Evolutionary conservation across 2,113 vertebrate genomes (phyloP), one percentile per base, ranked within the genome.

Genomic region (Orycteropus afer): DNA sequence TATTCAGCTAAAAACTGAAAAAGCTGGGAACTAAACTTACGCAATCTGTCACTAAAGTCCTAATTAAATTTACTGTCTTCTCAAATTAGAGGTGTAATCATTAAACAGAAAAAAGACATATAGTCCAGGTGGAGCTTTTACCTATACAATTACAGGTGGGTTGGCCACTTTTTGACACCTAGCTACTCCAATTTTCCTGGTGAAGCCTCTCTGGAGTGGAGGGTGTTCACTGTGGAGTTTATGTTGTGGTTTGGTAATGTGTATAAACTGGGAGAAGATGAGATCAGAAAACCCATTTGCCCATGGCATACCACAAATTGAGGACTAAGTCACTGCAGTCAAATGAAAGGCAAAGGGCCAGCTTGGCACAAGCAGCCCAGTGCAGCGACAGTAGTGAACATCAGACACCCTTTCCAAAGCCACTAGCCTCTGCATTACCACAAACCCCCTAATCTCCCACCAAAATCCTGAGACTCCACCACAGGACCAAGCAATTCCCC

Each of bases 261-360:
- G 69, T 76, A 86, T 76, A 57, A 81, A 94, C 51, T 1, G 10
- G 32, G 77, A 93, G 63, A 91, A 25, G 85, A 89, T 78, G 85
- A 93, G 79, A 86, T 92, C 94, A 97, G 80, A 95, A 97, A 96
- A 89, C 79, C 89, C 77, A 32, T 74, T 81, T 81, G 92, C 94
- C 94, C 69, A 82, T 49, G 83, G 93, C 89, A 89, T 11, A 79
- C 95, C 93, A 96, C 97, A 96, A 96, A 94, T 87, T 95, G 86
- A 93, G 76, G 92, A 93, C 84, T 96, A 10, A 63, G 92, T 51
- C 12, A n/a, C 57, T 49, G 51, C 34, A 22, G 10, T 69, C 34
- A 63, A 76, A 23, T 27, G 81, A 65, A 95, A 90, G 90, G 92
- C 96, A 86, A 63, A 95, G 47, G 80, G 92, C 95, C 93, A 90